Base-by-base conservation (phyloP, 1,140 invertebrate species). In the Halictus rubicundus region DNA sequence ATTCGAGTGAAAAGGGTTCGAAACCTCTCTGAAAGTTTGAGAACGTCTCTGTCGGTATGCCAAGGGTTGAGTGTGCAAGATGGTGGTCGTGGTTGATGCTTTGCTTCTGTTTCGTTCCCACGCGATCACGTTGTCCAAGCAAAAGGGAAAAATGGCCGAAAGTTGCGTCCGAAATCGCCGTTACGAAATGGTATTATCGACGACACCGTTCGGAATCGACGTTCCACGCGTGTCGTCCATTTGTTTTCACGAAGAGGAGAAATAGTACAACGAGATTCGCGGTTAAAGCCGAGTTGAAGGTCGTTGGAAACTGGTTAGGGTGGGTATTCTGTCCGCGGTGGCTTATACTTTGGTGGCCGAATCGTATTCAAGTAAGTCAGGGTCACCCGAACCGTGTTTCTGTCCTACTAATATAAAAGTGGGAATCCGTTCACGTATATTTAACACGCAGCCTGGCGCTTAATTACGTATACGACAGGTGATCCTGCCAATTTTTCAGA, bases 341-440 rank as follows among this genome's bases (percentile, higher is more conserved):
- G 52, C 63, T 23, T 69, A 49, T 60, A 72, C 76, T 78, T 78
- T 49, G 69, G 68, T 64, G 49, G 76, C 76, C 76, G 69, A 78
- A 78, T 72, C 76, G 69, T 63, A 61, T 78, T 78, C 68, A 78
- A 78, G 76, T 78, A 71, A 78, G 76, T 78, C 76, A 78, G 76
- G 76, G 76, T 72, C 76, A 65, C 16, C 7, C 19, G 25, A 78
- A 78, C 60, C 60, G 76, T 78, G 76, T 78, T 78, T 78, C 76
- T 78, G 76, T 78, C 68, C 21, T 78, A 69, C 37, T 61, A 49
- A 72, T 78, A 72, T 78, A 65, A 72, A 78, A 78, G 46, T 72
- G 68, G 60, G 68, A 72, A 64, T 72, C 54, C 60, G 39, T 37
- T 72, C 52, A 52, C 60, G 60, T 46, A n/a, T 52, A 78, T 78